Evolutionary conservation across 2,797 vertebrate species (phyloP).

Genomic region (Acanthornis magna): DNA sequence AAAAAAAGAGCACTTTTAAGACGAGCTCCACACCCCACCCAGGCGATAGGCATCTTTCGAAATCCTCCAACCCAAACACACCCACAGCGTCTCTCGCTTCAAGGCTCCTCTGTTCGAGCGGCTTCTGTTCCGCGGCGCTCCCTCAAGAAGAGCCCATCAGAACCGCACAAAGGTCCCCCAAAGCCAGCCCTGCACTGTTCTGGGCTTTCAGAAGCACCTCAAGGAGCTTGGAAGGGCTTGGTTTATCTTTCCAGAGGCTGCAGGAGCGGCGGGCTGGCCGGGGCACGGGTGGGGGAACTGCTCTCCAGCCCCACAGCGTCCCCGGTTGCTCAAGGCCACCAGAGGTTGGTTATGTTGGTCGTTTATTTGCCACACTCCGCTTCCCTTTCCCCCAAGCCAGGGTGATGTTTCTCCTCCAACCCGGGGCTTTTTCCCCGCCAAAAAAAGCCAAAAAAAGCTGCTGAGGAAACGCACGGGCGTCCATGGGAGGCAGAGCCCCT

Average conservation of each 20-base stretch:
- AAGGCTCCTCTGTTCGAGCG: slow-evolving; percentile 44
- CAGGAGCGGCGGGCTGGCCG: background rate
- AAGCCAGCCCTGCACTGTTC: background rate
- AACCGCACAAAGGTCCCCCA: background rate
- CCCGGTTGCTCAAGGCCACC: slow-evolving; percentile 47
- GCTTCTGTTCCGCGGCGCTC: background rate
- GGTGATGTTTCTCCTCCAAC: background rate
- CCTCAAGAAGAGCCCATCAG: background rate
- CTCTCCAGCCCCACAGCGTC: background rate
- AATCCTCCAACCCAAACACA: slow-evolving; percentile 66
- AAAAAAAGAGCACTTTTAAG: background rate
- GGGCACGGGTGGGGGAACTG: background rate
- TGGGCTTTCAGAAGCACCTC: background rate
- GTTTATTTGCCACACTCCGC: slow-evolving; percentile 37
- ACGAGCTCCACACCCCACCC: slow-evolving; percentile 68
- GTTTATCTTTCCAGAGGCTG: background rate
- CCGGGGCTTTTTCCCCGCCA: background rate
- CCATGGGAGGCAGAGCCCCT: background rate
- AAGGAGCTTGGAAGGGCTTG: background rate
- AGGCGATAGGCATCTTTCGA: slow-evolving; percentile 73
- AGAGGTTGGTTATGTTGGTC: slow-evolving; percentile 28
- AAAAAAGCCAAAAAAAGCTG: background rate
- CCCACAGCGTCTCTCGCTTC: slow-evolving; percentile 31
- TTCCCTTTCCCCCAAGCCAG: slow-evolving; percentile 33
- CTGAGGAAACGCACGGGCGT: background rate